phyloP scores from a whole-genome alignment of 2,113 vertebrate genomes.

The Tupaia chinensis region DNA sequence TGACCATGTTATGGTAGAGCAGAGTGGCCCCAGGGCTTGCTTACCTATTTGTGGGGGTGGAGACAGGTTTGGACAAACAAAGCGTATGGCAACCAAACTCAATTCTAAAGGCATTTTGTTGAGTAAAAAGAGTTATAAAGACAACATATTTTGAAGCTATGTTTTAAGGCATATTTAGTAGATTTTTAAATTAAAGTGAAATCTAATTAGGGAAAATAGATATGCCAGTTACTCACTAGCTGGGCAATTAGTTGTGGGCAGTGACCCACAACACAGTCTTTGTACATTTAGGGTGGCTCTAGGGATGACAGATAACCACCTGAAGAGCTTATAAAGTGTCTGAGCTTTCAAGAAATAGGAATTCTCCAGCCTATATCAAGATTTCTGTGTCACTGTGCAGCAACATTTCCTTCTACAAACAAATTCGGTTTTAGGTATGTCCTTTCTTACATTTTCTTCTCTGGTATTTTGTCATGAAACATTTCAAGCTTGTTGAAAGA shows the following conservation, averaged over 20 bases:
- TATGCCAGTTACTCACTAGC: neutral
- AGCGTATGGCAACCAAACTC: neutral
- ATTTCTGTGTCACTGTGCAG: neutral
- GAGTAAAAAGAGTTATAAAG: conserved; percentile 17
- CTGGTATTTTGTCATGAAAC: neutral
- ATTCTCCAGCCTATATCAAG: conserved; percentile 14
- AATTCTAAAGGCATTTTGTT: neutral
- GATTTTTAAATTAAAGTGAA: neutral
- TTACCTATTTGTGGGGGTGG: neutral
- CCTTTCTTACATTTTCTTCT: neutral
- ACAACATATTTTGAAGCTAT: conserved; percentile 34
- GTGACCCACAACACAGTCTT: neutral
- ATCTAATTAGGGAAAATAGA: neutral
- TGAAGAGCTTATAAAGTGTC: neutral
- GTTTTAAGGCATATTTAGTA: conserved; percentile 1
- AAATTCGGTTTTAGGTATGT: neutral
- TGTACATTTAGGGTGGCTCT: neutral
- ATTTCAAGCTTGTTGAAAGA: conserved; percentile 1
- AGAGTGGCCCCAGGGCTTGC: neutral
- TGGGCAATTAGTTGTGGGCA: neutral
- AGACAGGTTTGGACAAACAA: neutral
- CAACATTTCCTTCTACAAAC: conserved; percentile 14
- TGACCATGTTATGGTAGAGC: neutral
- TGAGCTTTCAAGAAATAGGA: conserved; percentile 8
- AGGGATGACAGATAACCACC: neutral